phyloP scores from a whole-genome alignment of 1,140 invertebrate species.

The Agraylea sexmaculata region DNA sequence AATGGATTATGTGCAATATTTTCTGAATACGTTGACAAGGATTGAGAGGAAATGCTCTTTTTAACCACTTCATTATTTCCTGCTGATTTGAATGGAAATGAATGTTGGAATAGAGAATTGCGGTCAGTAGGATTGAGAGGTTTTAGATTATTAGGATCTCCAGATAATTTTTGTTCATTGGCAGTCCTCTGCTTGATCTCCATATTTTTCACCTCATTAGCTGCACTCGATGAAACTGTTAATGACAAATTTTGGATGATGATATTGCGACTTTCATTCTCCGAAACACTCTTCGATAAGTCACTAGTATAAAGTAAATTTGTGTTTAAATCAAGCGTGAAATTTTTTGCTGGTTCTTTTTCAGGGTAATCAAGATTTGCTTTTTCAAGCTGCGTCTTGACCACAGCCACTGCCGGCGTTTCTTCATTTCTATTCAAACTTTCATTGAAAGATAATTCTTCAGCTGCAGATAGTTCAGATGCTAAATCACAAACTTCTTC shows the following conservation, averaged over 20 bases:
- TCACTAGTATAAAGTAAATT: constrained; percentile 2
- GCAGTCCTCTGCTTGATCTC: constrained; percentile 17
- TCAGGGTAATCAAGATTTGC: constrained; percentile 19
- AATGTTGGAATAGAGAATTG: constrained; percentile 5
- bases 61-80: constrained; percentile 9
- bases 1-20: no score
- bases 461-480: constrained; percentile 6
- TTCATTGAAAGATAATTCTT: constrained; percentile 3
- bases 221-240: constrained; percentile 9
- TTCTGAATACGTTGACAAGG: no score
- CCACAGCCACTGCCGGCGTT: constrained; percentile 8
- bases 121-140: constrained; percentile 3
- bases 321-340: background rate
- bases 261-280: constrained; percentile 16
- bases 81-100: constrained; percentile 6
- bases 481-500: constrained; percentile 8
- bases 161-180: background rate
- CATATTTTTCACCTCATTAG: constrained; percentile 17
- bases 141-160: constrained; percentile 3
- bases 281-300: constrained; percentile 16
- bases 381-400: constrained; percentile 15
- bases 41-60: constrained; percentile 7
- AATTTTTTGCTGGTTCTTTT: constrained; percentile 13
- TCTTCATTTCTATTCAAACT: constrained; percentile 6
- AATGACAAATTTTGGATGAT: constrained; percentile 15